Evolutionary conservation across 2,113 vertebrate genomes (phyloP).

Genomic region (Neopipo cinnamomea): DNA sequence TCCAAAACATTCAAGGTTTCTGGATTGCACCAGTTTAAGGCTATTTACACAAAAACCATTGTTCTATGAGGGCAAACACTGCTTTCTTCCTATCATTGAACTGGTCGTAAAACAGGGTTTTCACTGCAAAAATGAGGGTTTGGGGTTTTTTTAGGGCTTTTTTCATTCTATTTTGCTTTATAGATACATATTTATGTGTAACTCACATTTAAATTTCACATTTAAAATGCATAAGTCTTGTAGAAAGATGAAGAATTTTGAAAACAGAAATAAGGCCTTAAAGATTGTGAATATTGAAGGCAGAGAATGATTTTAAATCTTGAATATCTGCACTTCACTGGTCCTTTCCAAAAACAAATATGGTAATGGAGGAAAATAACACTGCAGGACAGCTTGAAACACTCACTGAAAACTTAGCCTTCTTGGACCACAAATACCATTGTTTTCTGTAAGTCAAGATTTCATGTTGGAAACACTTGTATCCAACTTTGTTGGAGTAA

Average conservation of each 20-base stretch:
- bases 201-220: neutral
- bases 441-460: slow-evolving; percentile 1
- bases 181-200: too few relatives aligned
- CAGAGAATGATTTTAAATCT: slow-evolving; percentile 13
- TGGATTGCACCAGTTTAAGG: neutral
- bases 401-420: slow-evolving; percentile 14
- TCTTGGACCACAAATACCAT: neutral
- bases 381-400: slow-evolving; percentile 48
- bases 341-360: slow-evolving; percentile 48
- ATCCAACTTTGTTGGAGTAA: slow-evolving; percentile 20
- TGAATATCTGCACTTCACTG: slow-evolving; percentile 21
- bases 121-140: neutral
- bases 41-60: slow-evolving; percentile 22
- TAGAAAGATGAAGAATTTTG: neutral
- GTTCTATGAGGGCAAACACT: neutral
- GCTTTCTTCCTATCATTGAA: neutral
- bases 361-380: slow-evolving; percentile 7
- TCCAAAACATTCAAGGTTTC: neutral
- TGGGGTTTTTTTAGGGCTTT: neutral
- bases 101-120: neutral
- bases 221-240: neutral
- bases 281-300: neutral
- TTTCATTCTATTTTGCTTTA: rapidly evolving
- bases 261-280: neutral
- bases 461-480: neutral